Evolutionary conservation across 2,797 vertebrate genomes (phyloP).

Genomic region (Psittacula echo): DNA sequence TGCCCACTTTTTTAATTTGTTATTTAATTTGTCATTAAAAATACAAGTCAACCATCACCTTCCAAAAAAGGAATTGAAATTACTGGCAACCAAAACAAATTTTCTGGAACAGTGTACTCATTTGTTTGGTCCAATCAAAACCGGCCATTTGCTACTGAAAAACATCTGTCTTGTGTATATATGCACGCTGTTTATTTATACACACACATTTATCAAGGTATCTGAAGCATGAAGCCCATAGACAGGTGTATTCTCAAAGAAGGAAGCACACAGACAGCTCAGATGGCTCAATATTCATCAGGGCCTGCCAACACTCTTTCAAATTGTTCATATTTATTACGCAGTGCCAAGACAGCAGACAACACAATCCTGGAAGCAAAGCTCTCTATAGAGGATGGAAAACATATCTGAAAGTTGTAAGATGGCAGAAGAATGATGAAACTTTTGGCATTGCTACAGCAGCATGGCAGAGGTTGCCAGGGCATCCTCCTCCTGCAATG

Average conservation of each 20-base stretch:
- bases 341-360: background rate
- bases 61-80: background rate
- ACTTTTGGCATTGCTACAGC: background rate
- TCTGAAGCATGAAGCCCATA: background rate
- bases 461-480: background rate
- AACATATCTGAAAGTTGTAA: background rate
- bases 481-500: background rate
- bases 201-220: background rate
- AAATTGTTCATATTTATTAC: background rate
- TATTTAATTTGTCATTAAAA: background rate
- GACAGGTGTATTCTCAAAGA: slow-evolving; percentile 37
- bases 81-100: background rate
- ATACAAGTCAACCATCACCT: background rate
- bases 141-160: slow-evolving; percentile 4
- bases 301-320: background rate
- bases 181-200: slow-evolving; percentile 25
- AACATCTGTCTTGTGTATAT: background rate
- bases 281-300: background rate
- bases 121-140: background rate
- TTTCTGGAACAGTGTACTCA: background rate
- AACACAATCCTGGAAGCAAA: background rate
- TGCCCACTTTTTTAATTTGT: too few species aligned
- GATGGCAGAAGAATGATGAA: background rate
- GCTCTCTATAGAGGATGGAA: background rate
- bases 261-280: background rate